These are phyloP conservation scores for Poeciliopsis gracilis DNA, from an alignment of 2,797 vertebrate species.

Conservation along the genomic window DNA sequence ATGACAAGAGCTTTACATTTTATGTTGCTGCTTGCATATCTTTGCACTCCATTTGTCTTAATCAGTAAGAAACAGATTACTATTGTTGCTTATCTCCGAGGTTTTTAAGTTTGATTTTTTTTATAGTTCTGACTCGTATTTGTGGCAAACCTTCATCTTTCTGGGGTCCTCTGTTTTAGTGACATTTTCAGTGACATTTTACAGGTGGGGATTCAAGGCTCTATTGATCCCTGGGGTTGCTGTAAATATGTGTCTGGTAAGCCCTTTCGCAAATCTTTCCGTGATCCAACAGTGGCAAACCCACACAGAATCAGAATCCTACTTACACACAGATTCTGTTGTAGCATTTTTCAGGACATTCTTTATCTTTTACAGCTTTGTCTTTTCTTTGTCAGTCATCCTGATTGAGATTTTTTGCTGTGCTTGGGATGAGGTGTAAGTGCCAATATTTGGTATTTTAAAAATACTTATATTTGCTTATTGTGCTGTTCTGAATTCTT, in stretches of 20 bases:
- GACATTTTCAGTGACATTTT: slow-evolving; percentile 10
- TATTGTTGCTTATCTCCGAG: neutral
- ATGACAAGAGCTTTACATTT: neutral
- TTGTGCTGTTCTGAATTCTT: neutral
- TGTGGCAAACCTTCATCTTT: neutral
- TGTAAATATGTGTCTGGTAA: slow-evolving; percentile 4
- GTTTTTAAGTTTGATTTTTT: neutral
- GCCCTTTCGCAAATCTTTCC: neutral
- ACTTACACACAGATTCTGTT: neutral
- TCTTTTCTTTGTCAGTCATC: neutral
- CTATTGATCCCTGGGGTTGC: neutral
- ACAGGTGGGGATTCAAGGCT: neutral
- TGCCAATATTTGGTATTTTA: neutral
- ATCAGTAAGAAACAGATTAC: neutral
- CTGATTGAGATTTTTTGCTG: neutral
- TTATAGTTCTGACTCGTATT: neutral
- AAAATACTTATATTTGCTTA: neutral
- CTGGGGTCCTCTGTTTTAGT: neutral
- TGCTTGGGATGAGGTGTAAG: neutral
- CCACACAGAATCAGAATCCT: neutral
- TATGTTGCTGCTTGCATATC: neutral
- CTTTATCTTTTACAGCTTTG: neutral
- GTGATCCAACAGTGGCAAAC: slow-evolving; percentile 2
- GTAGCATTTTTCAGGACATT: neutral
- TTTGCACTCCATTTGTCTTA: neutral